Evolutionary conservation across 2,113 vertebrate species (phyloP).

Genomic region (Philantomba maxwellii): DNA sequence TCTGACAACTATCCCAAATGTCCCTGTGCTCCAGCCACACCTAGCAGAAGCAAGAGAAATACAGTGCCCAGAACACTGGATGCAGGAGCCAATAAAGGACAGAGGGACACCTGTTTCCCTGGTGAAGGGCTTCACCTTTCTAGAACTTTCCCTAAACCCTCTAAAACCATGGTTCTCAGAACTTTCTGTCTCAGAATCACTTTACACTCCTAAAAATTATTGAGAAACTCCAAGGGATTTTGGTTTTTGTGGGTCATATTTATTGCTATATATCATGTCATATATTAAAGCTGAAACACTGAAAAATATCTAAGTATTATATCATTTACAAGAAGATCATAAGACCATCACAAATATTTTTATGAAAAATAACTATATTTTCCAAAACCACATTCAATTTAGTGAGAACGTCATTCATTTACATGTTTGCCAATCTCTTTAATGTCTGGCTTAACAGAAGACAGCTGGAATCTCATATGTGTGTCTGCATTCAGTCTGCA

Average conservation of each 20-base stretch:
- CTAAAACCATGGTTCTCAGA: neutral
- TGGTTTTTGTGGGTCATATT: neutral
- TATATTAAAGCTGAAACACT: neutral
- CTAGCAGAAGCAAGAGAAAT: neutral
- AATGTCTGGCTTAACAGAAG: neutral
- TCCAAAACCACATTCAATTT: slow-evolving; percentile 7
- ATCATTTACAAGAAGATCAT: neutral
- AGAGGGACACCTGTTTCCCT: neutral
- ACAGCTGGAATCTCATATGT: neutral
- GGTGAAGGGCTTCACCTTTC: neutral
- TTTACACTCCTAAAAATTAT: neutral
- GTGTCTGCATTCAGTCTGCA: neutral
- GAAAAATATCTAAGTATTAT: neutral
- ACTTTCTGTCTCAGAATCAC: neutral
- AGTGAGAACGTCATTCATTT: neutral
- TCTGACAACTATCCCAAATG: neutral
- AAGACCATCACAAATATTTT: neutral
- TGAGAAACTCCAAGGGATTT: neutral
- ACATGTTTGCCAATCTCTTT: neutral
- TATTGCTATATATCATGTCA: neutral
- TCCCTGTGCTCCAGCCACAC: neutral
- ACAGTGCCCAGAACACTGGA: neutral
- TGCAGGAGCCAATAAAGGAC: neutral
- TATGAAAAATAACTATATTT: neutral
- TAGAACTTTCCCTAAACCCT: neutral